A percentile compares a stretch with the other conserved stretches of the same genome.
phyloP scores from a whole-genome alignment of 2,888 invertebrate species.

The Carterocephalus palaemon region DNA sequence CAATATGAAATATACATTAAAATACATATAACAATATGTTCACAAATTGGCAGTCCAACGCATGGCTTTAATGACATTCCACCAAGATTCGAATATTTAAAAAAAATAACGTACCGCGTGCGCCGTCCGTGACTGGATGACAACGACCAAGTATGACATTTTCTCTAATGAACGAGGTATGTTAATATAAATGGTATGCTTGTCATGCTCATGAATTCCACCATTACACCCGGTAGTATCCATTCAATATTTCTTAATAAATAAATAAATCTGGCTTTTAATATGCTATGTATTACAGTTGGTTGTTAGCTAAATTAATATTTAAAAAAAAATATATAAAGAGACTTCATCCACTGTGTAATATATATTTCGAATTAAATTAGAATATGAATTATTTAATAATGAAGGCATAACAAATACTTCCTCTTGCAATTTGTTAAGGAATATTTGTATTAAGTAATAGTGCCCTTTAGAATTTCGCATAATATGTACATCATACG shows the following conservation, averaged over 20 bases:
- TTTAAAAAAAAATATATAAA: no score
- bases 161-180: constrained; percentile 15
- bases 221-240: constrained; percentile 10
- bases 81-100: constrained; percentile 1
- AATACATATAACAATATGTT: not conserved
- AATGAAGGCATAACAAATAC: no score
- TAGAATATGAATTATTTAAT: no score
- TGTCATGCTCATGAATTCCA: constrained; percentile 17
- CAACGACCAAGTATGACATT: constrained; percentile 22
- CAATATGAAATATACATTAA: not conserved
- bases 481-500: not conserved
- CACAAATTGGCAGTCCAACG: constrained; percentile 16
- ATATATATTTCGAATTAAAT: no score
- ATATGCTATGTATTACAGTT: no score
- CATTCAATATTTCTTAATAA: constrained; percentile 11
- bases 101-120: constrained; percentile 11
- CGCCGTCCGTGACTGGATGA: constrained; percentile 7
- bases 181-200: constrained; percentile 12
- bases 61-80: not conserved
- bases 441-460: not conserved
- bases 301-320: no score
- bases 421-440: no score
- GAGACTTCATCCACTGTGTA: no score
- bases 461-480: not conserved
- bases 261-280: no score